Conservation (phyloP, 2,113 vertebrate genomes). For the Columba livia region DNA sequence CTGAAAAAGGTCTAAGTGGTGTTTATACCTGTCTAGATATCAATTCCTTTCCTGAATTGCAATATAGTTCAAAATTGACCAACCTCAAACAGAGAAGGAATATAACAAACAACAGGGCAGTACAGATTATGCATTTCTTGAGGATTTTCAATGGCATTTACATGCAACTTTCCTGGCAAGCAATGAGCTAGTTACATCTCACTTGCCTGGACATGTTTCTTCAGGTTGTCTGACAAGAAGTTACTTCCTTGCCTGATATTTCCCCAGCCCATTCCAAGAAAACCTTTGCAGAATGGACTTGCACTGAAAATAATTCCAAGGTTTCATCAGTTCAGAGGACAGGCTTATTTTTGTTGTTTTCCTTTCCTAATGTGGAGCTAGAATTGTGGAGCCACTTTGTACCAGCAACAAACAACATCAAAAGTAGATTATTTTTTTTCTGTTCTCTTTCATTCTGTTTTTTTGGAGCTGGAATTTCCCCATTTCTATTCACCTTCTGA, state of each 20-base stretch:
- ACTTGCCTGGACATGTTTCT: conserved; percentile 15
- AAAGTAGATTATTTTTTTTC: not conserved
- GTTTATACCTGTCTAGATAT: not conserved
- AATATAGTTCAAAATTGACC: not conserved
- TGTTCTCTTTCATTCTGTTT: not conserved
- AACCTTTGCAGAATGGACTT: conserved; percentile 14
- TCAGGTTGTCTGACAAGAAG: conserved; percentile 20
- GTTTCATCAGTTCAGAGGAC: conserved; percentile 9
- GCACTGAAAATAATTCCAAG: conserved; percentile 12
- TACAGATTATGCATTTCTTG: not conserved
- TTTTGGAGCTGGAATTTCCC: conserved; percentile 20
- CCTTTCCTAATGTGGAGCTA: not conserved
- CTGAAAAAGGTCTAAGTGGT: not conserved
- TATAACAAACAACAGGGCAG: not conserved
- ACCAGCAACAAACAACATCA: not conserved
- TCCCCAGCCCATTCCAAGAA: conserved; percentile 38
- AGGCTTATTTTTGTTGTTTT: conserved; percentile 17
- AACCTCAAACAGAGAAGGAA: not conserved
- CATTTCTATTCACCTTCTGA: not conserved
- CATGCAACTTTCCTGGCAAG: not conserved
- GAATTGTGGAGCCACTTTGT: not conserved
- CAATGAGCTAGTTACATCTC: not conserved
- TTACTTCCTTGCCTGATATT: conserved; percentile 42
- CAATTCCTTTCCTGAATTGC: not conserved
- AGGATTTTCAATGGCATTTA: conserved; percentile 1